Evolutionary conservation across 2,888 invertebrate genomes (phyloP).

Genomic region (Megalurothrips usitatus): DNA sequence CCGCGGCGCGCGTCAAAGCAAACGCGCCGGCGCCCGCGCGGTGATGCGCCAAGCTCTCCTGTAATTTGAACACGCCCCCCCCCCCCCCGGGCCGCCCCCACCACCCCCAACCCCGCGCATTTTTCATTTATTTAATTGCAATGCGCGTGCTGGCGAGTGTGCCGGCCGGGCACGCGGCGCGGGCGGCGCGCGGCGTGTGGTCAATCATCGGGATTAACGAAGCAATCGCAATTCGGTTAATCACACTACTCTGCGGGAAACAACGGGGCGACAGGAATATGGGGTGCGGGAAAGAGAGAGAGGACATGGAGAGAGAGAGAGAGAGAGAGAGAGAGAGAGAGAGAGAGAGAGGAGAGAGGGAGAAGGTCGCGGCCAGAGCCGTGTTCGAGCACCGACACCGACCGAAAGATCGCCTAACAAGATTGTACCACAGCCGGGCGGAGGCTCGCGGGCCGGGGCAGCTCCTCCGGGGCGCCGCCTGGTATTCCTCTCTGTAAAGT

Average conservation of each 20-base stretch:
- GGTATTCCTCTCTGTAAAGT: background rate
- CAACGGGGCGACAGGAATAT: too few species aligned
- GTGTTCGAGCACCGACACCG: background rate
- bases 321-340: too few species aligned
- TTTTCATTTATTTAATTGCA: conserved; percentile 27
- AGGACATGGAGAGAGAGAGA: too few species aligned
- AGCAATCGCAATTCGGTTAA: too few species aligned
- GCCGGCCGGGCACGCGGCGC: background rate
- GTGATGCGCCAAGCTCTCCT: background rate
- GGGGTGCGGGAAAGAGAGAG: too few species aligned
- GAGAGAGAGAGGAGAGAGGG: too few species aligned
- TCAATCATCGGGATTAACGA: too few species aligned
- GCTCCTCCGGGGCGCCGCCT: too few species aligned
- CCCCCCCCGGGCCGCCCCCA: background rate
- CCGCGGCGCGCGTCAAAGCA: background rate
- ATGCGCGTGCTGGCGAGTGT: background rate
- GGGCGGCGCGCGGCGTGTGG: background rate
- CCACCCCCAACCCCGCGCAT: background rate
- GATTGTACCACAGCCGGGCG: background rate
- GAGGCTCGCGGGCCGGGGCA: too few species aligned
- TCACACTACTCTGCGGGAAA: too few species aligned
- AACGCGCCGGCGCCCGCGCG: background rate
- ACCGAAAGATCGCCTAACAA: conserved; percentile 8
- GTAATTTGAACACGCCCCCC: background rate
- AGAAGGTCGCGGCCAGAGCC: background rate